Evolutionary conservation across 92 coral and sea anemone genomes (phyloP).

Genomic region (Nematostella vectensis): DNA sequence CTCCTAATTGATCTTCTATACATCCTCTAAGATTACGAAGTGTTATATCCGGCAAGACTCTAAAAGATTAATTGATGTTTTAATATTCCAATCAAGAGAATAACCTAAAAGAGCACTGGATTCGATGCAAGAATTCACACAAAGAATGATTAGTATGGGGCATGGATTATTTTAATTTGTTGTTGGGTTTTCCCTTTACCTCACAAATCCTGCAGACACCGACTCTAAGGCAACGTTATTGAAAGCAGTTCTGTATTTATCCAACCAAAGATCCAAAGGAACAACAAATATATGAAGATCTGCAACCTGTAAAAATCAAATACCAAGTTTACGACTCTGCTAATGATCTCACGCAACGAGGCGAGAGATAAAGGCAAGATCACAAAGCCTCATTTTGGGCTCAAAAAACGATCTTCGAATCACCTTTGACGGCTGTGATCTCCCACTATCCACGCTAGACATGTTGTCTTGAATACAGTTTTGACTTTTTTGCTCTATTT

Average conservation of each 20-base stretch:
- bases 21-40: constrained; percentile 65
- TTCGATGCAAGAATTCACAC: neutral
- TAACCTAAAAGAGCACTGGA: neutral
- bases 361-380: neutral
- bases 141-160: no score
- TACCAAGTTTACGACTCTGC: neutral
- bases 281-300: constrained; percentile 98
- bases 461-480: constrained; percentile 4
- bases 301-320: constrained; percentile 55
- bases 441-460: constrained; percentile 24
- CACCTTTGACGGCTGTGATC: constrained; percentile 17
- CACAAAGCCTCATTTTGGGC: neutral
- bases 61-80: constrained; percentile 16
- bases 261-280: constrained; percentile 91
- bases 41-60: constrained; percentile 71
- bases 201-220: constrained; percentile 96
- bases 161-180: no score
- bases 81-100: neutral
- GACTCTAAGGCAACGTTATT: constrained; percentile 96
- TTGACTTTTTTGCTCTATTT: constrained; percentile 2
- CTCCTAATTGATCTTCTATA: constrained; percentile 86
- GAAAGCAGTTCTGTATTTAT: constrained; percentile 93
- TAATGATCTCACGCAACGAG: neutral
- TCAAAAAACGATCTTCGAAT: neutral
- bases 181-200: constrained; percentile 54